Base-by-base conservation (phyloP, 2,888 invertebrate genomes). In the Parelbella ahira region DNA sequence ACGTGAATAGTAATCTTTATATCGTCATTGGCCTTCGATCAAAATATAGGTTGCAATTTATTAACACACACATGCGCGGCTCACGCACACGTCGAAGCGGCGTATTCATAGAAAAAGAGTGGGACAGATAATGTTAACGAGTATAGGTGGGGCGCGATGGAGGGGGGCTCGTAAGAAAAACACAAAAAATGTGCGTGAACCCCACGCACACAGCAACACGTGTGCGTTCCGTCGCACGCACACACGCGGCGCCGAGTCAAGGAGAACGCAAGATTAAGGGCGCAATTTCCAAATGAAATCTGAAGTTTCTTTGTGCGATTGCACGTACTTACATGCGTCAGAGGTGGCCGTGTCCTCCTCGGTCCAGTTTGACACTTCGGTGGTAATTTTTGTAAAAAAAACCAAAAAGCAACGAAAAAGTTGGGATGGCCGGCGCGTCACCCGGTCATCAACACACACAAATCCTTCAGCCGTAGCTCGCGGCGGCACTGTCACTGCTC, bases 301-400 rank as follows among this genome's bases (percentile, higher is more conserved):
- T 46, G 27, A 58, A 61, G 56, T 50, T 59, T 59, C 59, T 61
- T 63, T 60, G 58, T 63, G 56, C 19, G 27, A 28, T 43, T 43
- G 18, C 32, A 42, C 48, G 34, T 78, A 87, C 86, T 86, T 52
- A 87, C 86, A 87, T 87, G 76, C 86, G 86, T 84, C 86, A 86
- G 86, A 79, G 80, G 86, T 72, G 81, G 82, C 71, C 75, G 80
- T 74, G 59, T 79, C 86, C 73, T 78, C 84, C 70, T 84, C 86
- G 77, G 79, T 86, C 86, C 86, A 87, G 84, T 81, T 84, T 83
- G 86, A 82, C 80, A 87, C 82, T 78, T 84, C 64, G 84, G 84
- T 80, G 75, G 83, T 79, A 87, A 87, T 87, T 84, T 86, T 86
- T 45, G 56, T 45, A 44, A 48, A 50, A 50, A 48, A 51, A 50